Evolutionary conservation across 1,140 invertebrate genomes (phyloP).

Genomic region (Papilio polytes): DNA sequence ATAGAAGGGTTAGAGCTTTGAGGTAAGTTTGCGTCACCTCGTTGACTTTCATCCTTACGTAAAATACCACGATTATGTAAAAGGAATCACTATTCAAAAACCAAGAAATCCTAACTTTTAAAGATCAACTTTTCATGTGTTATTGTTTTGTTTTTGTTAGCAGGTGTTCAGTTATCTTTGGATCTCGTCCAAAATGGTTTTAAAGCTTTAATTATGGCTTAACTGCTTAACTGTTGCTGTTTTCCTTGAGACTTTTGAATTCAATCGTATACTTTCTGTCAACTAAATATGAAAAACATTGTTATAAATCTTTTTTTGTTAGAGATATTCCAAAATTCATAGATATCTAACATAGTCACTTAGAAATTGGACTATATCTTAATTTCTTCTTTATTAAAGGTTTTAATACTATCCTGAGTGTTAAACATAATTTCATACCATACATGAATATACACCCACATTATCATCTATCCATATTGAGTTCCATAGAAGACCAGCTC

Average conservation of each 20-base stretch:
- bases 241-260: neutral
- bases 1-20: conserved; percentile 91
- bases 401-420: too few relatives aligned
- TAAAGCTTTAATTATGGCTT: neutral
- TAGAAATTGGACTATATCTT: too few relatives aligned
- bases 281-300: neutral
- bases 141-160: conserved; percentile 17
- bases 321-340: too few relatives aligned
- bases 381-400: too few relatives aligned
- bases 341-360: too few relatives aligned
- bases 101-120: neutral
- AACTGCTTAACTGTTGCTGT: neutral
- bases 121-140: neutral
- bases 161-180: neutral
- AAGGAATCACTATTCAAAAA: neutral
- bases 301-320: neutral
- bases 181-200: neutral
- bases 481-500: too few relatives aligned
- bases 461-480: too few relatives aligned
- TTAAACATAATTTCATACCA: too few relatives aligned
- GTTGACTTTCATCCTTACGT: conserved; percentile 33
- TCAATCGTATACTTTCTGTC: too few relatives aligned
- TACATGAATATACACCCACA: too few relatives aligned
- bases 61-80: conserved; percentile 53
- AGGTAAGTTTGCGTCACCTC: conserved; percentile 69